Evolutionary conservation across 1,140 invertebrate genomes (phyloP), one percentile per base, ranked within the genome.

Genomic region (Tetragnatha versicolor): DNA sequence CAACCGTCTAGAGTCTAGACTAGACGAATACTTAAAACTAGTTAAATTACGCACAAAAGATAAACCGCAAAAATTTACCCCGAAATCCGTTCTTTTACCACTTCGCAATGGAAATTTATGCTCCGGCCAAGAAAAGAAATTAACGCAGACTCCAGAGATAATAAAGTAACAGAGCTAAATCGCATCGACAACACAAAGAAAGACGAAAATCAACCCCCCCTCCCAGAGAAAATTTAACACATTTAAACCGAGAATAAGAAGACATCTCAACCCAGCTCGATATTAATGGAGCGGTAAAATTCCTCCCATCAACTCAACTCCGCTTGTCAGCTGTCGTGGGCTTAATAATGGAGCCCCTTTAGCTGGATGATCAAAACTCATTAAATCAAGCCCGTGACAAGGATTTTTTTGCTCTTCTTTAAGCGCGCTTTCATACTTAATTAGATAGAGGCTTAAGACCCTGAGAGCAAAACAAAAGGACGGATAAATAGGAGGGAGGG

Each of bases 221-320:
- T 39, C n/a, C 22, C 14, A 22, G 61, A 47, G 73, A 77, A 66
- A 77, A 77, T 77, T 65, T 77, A 77, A 66, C 73, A 37, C 61
- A 27, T 77, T 77, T 77, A 77, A 77, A 77, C 37, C 37, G 22
- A 29, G 25, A 33, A 42, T 53, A 65, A 77, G 45, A 65, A 77
- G 60, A 77, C 73, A 65, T 65, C 73, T 77, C 73, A 66, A 31
- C 73, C 31, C 20, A 55, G 73, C 73, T 65, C 47, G 33, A 77
- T 77, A 77, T 77, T 77, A 77, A 77, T 77, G 73, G 73, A 77
- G 73, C 73, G 73, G 61, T 61, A 77, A 77, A 77, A 77, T 77
- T 77, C 73, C 61, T 77, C 73, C 73, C 70, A 58, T 61, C 70
- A 61, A 73, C 70, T 77, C 73, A 77, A 77, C 73, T 77, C 61